These are phyloP conservation scores for Aurelia aurita complex sp. Pacific DNA, from an alignment of 30 jellyfish, hydroid and myxozoan species.

Conservation along the genomic window DNA sequence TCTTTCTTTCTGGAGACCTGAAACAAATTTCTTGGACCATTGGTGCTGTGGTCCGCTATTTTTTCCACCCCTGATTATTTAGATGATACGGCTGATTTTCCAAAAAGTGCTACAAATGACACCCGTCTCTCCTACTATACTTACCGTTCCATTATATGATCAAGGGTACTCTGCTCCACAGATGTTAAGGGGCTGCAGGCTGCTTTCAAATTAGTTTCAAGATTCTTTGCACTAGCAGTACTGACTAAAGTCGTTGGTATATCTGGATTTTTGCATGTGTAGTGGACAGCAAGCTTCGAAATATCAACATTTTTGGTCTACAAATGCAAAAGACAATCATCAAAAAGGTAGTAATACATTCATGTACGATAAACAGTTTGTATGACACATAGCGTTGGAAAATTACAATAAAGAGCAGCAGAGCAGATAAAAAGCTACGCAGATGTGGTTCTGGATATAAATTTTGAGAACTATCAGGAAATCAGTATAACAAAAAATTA, in stretches of 20 bases:
- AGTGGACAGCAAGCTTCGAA: constrained; percentile 70
- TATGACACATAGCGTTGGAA: not conserved
- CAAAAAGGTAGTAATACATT: not conserved
- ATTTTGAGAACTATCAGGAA: too few species aligned
- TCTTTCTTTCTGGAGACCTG: too few species aligned
- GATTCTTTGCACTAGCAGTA: constrained; percentile 74
- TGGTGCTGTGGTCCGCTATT: too few species aligned
- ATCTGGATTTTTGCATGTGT: constrained; percentile 55
- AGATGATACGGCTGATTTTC: too few species aligned
- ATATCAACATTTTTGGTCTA: constrained; percentile 76
- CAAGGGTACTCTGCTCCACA: constrained; percentile 39
- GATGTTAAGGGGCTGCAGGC: constrained; percentile 54
- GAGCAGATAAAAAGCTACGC: too few species aligned
- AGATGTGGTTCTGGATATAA: too few species aligned
- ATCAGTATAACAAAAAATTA: too few species aligned
- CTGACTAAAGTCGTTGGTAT: constrained; percentile 74
- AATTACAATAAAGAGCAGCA: too few species aligned
- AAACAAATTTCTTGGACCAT: too few species aligned
- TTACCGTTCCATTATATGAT: constrained; percentile 41
- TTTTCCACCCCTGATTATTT: too few species aligned
- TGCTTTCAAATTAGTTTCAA: constrained; percentile 42
- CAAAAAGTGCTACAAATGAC: too few species aligned
- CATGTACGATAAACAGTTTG: not conserved
- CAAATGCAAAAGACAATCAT: not conserved
- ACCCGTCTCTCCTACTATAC: not conserved